Conservation (phyloP, 2,797 vertebrate species). For the Botia almorhae region DNA sequence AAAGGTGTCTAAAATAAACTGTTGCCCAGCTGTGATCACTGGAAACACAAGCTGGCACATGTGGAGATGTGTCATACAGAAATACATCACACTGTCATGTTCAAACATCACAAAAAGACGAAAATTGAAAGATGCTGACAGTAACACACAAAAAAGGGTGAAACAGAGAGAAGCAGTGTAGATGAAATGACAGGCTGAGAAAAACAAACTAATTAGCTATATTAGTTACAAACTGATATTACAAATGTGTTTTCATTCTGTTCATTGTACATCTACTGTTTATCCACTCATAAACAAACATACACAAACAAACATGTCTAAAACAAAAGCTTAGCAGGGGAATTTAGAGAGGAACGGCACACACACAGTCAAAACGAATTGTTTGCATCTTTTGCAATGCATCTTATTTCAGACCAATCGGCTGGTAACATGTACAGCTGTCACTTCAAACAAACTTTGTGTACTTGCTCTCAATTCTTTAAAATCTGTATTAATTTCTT, state of each 20-base stretch:
- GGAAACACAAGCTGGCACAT: constrained; percentile 38
- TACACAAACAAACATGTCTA: neutral
- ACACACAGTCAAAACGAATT: neutral
- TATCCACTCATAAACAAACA: constrained; percentile 17
- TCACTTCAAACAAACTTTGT: neutral
- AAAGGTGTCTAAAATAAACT: constrained; percentile 35
- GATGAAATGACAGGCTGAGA: constrained; percentile 9
- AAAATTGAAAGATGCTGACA: constrained; percentile 22
- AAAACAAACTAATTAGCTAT: neutral
- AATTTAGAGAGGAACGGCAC: neutral
- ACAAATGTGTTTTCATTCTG: neutral
- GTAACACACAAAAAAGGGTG: constrained; percentile 28
- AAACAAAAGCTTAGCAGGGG: neutral
- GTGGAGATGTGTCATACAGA: constrained; percentile 24
- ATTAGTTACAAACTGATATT: neutral
- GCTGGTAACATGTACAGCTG: neutral
- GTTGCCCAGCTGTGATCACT: constrained; percentile 32
- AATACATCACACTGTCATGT: constrained; percentile 32
- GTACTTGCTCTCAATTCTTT: neutral
- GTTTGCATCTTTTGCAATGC: neutral
- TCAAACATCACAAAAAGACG: neutral
- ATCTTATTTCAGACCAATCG: neutral
- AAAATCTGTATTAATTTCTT: neutral
- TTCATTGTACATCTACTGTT: neutral
- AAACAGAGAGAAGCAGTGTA: neutral